Base-by-base conservation (phyloP, 1,140 invertebrate genomes). In the Colletes latitarsis region DNA sequence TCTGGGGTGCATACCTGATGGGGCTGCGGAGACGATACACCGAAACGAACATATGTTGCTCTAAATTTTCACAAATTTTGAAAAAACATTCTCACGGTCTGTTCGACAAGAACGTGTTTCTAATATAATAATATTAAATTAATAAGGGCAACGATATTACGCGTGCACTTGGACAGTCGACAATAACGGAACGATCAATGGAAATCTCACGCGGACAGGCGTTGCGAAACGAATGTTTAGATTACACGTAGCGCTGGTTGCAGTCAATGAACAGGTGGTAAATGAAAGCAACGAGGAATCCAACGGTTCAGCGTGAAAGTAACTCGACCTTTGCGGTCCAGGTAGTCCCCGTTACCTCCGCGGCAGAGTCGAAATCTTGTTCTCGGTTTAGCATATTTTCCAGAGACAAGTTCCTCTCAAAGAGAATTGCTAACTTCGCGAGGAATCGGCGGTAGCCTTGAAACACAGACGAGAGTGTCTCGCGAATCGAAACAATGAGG, bases 241-340 rank as follows among this genome's bases (percentile, higher is more conserved):
- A 66, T 75, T 53, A 55, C 12, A n/a, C 17, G 19, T 30, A 4
- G 46, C 30, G 14, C 2, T 10, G 15, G 43, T 30, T 14, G 14
- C 30, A 39, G 53, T 76, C 52, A 21, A 53, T 68, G 74, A 30
- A 76, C 63, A 43, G 62, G 39, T 19, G 12, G 43, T 46, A 41
- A 75, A 75, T 39, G 62, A 75, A 74, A 60, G n/a, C 72, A 60
- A 8, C 10, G 21, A 49, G 21, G 9, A n/a, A 46, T 0, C 62
- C 17, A 62, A 12, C 21, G 39, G 15, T 67, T 76, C 30, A 15
- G 21, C 64, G 74, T 76, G 74, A 76, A 68, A 76, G 74, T 76
- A 57, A 68, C 63, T 57, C 64, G 74, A 57, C 63, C 74, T 76
- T 68, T 68, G 39, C n/a, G n/a, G 73, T 43, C 49, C 39, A 12